These are phyloP conservation scores for Myotis daubentonii DNA, from an alignment of 2,797 vertebrate species.

Conservation along the genomic window DNA sequence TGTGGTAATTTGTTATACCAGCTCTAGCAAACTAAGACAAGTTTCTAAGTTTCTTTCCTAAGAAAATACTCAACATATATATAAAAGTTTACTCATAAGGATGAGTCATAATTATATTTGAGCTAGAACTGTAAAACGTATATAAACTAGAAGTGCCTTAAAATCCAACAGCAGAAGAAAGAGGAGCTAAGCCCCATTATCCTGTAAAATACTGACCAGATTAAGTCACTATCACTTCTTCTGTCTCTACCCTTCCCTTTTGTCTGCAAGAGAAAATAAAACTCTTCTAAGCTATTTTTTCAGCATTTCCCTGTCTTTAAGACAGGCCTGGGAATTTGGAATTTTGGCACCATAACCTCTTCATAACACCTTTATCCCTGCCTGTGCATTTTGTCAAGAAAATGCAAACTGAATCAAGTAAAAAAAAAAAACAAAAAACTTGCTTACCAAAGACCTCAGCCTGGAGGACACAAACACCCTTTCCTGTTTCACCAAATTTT, in stretches of 20 bases:
- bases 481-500: slow-evolving; percentile 89
- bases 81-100: background rate
- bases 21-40: background rate
- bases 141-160: background rate
- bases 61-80: background rate
- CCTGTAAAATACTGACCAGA: background rate
- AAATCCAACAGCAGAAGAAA: background rate
- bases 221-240: background rate
- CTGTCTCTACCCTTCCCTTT: background rate
- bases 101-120: background rate
- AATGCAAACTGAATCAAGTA: background rate
- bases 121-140: background rate
- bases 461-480: slow-evolving; percentile 76
- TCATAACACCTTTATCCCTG: background rate
- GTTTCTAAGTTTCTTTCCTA: background rate
- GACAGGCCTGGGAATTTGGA: background rate
- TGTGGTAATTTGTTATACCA: background rate
- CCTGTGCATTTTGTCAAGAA: background rate
- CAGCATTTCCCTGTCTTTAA: background rate
- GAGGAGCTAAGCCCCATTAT: background rate
- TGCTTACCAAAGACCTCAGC: slow-evolving; percentile 10
- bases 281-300: background rate
- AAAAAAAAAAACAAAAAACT: background rate
- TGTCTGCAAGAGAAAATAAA: background rate
- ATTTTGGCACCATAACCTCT: background rate